These are phyloP conservation scores for Sphaerophoria taeniata DNA, from an alignment of 2,888 invertebrate species.

Conservation along the genomic window DNA sequence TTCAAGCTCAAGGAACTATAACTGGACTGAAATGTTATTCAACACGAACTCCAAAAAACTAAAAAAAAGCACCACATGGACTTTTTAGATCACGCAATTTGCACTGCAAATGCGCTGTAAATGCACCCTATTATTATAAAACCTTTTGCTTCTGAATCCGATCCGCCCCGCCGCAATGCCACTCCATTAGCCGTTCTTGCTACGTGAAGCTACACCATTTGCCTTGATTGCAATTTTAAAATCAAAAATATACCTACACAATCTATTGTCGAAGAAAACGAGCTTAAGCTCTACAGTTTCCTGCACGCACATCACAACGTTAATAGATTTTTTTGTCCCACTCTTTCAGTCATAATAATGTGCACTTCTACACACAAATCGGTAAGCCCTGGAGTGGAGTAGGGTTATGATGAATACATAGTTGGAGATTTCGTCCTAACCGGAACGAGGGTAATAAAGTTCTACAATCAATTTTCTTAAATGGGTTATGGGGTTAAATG, in stretches of 20 bases:
- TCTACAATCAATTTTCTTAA: slow-evolving; percentile 70
- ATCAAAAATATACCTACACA: slow-evolving; percentile 52
- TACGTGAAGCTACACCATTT: slow-evolving; percentile 61
- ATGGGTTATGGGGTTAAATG: slow-evolving; percentile 70
- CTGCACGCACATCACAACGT: slow-evolving; percentile 54
- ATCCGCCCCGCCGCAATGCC: neutral
- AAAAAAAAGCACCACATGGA: slow-evolving; percentile 35
- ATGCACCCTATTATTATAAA: slow-evolving; percentile 63
- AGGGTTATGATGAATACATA: slow-evolving; percentile 53
- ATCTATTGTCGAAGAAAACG: slow-evolving; percentile 37
- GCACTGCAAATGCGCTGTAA: too few relatives aligned
- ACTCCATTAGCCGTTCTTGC: slow-evolving; percentile 37
- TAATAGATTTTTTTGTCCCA: neutral
- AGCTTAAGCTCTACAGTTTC: slow-evolving; percentile 18
- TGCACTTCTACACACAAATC: slow-evolving; percentile 2
- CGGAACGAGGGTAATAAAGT: slow-evolving; percentile 62
- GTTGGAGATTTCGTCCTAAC: slow-evolving; percentile 20
- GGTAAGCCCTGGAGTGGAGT: neutral
- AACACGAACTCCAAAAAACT: slow-evolving; percentile 22
- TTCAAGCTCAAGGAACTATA: too few relatives aligned
- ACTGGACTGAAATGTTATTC: slow-evolving; percentile 7
- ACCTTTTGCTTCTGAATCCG: too few relatives aligned
- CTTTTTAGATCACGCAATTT: slow-evolving; percentile 69
- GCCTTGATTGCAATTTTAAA: slow-evolving; percentile 71
- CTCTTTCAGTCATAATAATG: slow-evolving; percentile 42